These are phyloP conservation scores for Notoglanidium macrostoma DNA, from an alignment of 2,797 vertebrate species.

Conservation along the genomic window DNA sequence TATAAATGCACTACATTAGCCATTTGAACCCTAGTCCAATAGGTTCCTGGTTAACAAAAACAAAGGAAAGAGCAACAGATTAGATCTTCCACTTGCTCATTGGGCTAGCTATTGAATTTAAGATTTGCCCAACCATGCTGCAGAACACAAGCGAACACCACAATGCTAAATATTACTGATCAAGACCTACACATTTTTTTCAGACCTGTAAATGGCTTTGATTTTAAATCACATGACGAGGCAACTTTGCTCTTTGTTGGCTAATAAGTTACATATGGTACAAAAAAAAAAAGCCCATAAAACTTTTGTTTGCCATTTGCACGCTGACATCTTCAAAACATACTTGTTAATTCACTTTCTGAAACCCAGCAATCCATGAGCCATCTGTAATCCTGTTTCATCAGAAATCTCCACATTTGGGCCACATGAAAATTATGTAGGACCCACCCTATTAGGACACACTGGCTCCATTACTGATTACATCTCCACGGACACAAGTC, in stretches of 20 bases:
- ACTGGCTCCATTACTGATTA: not conserved
- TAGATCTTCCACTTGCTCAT: not conserved
- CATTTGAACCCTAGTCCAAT: not conserved
- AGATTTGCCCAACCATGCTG: not conserved
- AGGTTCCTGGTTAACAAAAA: not conserved
- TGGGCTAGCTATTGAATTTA: not conserved
- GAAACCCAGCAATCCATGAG: not conserved
- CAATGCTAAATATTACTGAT: not conserved
- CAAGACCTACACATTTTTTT: no score
- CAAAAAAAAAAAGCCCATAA: not conserved
- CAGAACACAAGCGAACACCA: not conserved
- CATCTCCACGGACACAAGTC: not conserved
- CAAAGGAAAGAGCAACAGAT: not conserved
- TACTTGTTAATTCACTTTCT: not conserved
- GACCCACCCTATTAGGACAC: slow-evolving; percentile 3
- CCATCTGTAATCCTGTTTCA: not conserved
- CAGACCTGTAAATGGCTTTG: not conserved
- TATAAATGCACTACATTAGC: not conserved
- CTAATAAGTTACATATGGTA: not conserved
- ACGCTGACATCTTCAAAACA: not conserved
- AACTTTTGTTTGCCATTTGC: not conserved
- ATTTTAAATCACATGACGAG: not conserved
- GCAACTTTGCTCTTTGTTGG: not conserved
- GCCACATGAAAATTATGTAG: not conserved
- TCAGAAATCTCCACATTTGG: slow-evolving; percentile 17